Evolutionary conservation across 37 sponge, comb jelly and placozoan genomes (phyloP).

Genomic region (Eunapius fragilis): DNA sequence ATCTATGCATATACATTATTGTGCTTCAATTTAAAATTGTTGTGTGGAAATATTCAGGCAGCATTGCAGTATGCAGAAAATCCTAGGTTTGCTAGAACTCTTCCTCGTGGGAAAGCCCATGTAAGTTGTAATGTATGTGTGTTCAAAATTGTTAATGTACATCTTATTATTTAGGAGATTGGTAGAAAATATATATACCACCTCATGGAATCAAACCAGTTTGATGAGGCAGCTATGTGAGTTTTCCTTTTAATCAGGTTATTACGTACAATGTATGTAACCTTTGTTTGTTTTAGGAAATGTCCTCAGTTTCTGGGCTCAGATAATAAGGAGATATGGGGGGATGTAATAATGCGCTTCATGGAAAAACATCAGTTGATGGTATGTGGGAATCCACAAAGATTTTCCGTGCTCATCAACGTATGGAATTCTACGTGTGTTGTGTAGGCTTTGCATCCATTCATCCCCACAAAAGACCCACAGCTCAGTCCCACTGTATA

Average conservation of each 20-base stretch:
- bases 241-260: neutral
- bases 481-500: conserved; percentile 66
- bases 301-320: conserved; percentile 44
- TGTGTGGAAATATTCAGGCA: conserved; percentile 37
- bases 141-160: neutral
- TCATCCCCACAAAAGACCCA: conserved; percentile 67
- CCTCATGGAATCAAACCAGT: conserved; percentile 63
- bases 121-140: conserved; percentile 8
- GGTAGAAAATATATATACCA: conserved; percentile 76
- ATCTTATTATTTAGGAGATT: conserved; percentile 45
- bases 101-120: conserved; percentile 28
- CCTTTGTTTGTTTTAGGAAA: conserved; percentile 21
- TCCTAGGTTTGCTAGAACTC: conserved; percentile 22
- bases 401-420: neutral
- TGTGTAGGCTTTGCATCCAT: conserved; percentile 62
- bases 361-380: conserved; percentile 46
- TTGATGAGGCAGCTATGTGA: conserved; percentile 80
- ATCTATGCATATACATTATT: too few relatives aligned
- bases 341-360: conserved; percentile 60
- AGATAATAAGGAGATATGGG: conserved; percentile 55
- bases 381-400: conserved; percentile 17
- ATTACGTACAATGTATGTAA: neutral
- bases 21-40: too few relatives aligned
- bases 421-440: neutral
- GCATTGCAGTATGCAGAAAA: conserved; percentile 65